Percentiles rank a stretch among this genome's conserved stretches.
Conservation (phyloP, 2,888 invertebrate genomes). For the Agriopis aurantiaria region DNA sequence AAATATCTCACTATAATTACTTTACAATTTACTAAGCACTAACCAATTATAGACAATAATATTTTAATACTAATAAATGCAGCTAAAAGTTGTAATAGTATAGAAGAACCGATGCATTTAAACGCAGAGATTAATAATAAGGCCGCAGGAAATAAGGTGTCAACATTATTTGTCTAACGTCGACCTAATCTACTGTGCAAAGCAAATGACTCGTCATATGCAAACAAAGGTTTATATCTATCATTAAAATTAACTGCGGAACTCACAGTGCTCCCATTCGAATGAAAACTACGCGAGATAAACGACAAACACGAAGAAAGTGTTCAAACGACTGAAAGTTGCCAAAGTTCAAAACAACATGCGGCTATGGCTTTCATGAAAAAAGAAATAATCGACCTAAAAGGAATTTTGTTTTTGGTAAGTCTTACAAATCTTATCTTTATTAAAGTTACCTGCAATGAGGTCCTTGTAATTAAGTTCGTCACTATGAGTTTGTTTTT, state of each 20-base stretch:
- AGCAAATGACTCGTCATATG: conserved; percentile 68
- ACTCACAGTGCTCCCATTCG: conserved; percentile 61
- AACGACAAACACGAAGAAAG: conserved; percentile 62
- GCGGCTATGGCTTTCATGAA: conserved; percentile 67
- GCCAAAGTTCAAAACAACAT: conserved; percentile 51
- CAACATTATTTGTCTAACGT: conserved; percentile 75
- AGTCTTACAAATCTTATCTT: conserved; percentile 41
- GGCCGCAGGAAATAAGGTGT: conserved; percentile 76
- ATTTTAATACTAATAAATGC: neutral
- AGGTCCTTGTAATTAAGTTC: conserved; percentile 8
- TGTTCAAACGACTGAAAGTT: conserved; percentile 59
- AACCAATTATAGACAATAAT: neutral
- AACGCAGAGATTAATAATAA: conserved; percentile 38
- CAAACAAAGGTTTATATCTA: conserved; percentile 66
- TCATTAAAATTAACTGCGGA: conserved; percentile 66
- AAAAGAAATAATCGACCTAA: conserved; percentile 60
- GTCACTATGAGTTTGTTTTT: conserved; percentile 24
- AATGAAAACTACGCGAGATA: conserved; percentile 66
- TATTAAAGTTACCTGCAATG: conserved; percentile 9
- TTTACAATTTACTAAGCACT: neutral
- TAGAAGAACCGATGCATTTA: conserved; percentile 7
- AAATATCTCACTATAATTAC: neutral
- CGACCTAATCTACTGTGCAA: conserved; percentile 72
- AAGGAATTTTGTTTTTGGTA: conserved; percentile 65
- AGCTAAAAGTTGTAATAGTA: neutral